Evolutionary conservation across 2,113 vertebrate species (phyloP), one percentile per base, ranked within the genome.

Genomic region (Phoxinus phoxinus): DNA sequence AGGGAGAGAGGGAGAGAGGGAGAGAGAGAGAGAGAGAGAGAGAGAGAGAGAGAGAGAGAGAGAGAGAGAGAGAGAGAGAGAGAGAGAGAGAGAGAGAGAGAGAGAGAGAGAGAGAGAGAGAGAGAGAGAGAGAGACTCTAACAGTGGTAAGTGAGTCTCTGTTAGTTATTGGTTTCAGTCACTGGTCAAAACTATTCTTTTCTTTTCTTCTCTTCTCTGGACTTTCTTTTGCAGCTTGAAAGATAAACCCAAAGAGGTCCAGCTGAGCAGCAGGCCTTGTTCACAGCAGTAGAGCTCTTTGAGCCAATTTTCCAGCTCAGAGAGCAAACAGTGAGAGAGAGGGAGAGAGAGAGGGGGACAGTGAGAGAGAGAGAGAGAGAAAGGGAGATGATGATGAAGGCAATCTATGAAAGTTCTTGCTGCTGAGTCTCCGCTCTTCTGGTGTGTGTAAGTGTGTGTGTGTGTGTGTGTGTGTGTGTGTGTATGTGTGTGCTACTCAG

Each of bases 251-350:
- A 90, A 91, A 90, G 91, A 93, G 84, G 92, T 91, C 94, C 94
- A 91, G 93, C 94, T 94, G 94, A 94, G 94, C 91, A 91, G 90
- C 94, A 93, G 93, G 93, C 93, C 94, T 95, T 95, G 94, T 95
- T 95, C 94, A 94, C 94, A 93, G 94, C 93, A 94, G 94, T 91
- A 92, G 79, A 92, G 93, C 94, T 94, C 94, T 95, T 95, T 94
- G 94, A 95, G 93, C 94, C 94, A 95, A 95, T 95, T 95, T 94
- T 95, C 94, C 94, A 95, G 93, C 94, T 94, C 94, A 95, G 92
- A 86, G 93, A 95, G 94, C 93, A 94, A 93, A 94, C 93, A 94
- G 93, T 93, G 92, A 93, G 92, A 82, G 91, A 89, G 91, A 91
- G 90, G 85, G 91, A 93, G 85, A 85, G 89, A 86, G 92, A 91